Evolutionary conservation across 2,888 invertebrate genomes (phyloP).

Genomic region (Trisateles emortualis): DNA sequence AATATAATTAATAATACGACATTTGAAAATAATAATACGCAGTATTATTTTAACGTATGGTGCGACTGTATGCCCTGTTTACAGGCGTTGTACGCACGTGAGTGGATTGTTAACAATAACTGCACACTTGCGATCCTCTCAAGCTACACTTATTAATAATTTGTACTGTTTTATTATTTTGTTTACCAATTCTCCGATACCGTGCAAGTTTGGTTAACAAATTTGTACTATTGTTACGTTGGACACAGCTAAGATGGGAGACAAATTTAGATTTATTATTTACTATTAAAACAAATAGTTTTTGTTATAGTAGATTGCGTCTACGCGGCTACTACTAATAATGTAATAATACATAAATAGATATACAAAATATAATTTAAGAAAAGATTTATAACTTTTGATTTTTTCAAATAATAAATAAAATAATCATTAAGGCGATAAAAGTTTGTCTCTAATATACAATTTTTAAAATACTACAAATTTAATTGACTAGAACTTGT

Average conservation of each 20-base stretch:
- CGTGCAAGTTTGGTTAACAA: constrained; percentile 68
- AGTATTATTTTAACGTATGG: constrained; percentile 49
- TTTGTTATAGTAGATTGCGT: neutral
- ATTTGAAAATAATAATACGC: constrained; percentile 36
- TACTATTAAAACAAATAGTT: neutral
- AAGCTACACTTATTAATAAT: constrained; percentile 80
- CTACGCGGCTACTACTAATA: neutral
- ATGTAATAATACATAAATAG: too few relatives aligned
- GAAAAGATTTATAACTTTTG: too few relatives aligned
- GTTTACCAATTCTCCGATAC: constrained; percentile 77
- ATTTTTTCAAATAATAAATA: too few relatives aligned
- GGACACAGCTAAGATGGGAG: constrained; percentile 29
- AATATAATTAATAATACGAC: constrained; percentile 21
- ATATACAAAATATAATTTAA: too few relatives aligned
- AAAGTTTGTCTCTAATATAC: too few relatives aligned
- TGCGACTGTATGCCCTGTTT: constrained; percentile 78
- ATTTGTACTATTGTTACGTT: constrained; percentile 73
- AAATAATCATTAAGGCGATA: too few relatives aligned
- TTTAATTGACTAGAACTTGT: constrained; percentile 21
- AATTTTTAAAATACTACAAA: neutral
- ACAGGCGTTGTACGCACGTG: constrained; percentile 77
- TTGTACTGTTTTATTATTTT: constrained; percentile 77
- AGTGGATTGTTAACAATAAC: constrained; percentile 68
- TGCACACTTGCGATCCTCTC: constrained; percentile 63
- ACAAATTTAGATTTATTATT: neutral